A percentile compares a stretch with the other conserved stretches of the same genome.
Conservation (phyloP, 2,797 vertebrate genomes). For the Hyperoplus lanceolatus region DNA sequence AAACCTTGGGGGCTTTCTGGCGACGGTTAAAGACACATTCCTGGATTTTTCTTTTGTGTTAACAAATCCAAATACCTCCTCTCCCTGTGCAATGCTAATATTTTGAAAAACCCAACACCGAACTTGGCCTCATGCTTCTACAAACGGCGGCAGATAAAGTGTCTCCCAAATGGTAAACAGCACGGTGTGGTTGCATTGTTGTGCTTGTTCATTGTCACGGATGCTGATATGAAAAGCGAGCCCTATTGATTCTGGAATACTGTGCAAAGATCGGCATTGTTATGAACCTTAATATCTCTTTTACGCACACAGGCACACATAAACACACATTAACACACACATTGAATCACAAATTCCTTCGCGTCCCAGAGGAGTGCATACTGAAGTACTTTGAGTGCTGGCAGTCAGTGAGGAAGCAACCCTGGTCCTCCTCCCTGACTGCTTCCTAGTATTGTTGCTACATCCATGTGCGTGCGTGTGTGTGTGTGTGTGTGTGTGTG, state of each 20-base stretch:
- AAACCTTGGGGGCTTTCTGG: conserved; percentile 15
- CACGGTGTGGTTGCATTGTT: not conserved
- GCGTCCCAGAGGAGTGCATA: conserved; percentile 53
- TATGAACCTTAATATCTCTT: conserved; percentile 52
- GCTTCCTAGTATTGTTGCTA: conserved; percentile 78
- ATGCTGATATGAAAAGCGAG: conserved; percentile 23
- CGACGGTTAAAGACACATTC: not conserved
- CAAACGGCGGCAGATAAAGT: conserved; percentile 19
- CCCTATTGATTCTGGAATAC: conserved; percentile 17
- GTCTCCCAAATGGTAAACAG: not conserved
- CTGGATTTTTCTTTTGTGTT: not conserved
- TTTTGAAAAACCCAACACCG: not conserved
- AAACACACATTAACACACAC: conserved; percentile 24
- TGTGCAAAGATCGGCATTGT: conserved; percentile 36
- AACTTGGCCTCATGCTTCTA: not conserved
- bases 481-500: conserved; percentile 6
- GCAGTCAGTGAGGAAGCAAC: conserved; percentile 70
- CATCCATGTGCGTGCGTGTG: conserved; percentile 49
- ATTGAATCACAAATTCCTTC: conserved; percentile 67
- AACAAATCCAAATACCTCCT: not conserved
- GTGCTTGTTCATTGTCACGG: conserved; percentile 11
- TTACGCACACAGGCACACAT: conserved; percentile 14
- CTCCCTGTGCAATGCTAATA: not conserved
- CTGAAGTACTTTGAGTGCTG: conserved; percentile 57
- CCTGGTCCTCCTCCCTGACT: conserved; percentile 75